phyloP scores from a whole-genome alignment of 2,888 invertebrate species.

The Thyatira batis region DNA sequence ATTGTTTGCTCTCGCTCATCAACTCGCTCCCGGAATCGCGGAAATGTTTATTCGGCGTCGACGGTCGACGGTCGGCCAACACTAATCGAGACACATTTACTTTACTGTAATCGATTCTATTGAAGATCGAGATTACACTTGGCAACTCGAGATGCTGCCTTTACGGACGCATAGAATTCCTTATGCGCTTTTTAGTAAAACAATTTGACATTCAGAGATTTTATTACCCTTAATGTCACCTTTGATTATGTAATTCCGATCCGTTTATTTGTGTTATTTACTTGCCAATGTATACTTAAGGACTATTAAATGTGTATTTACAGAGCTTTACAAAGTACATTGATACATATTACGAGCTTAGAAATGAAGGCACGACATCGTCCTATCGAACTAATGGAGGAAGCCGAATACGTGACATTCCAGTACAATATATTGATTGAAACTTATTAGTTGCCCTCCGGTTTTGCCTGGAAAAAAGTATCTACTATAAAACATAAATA shows the following conservation, averaged over 20 bases:
- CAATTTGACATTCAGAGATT: slow-evolving; percentile 2
- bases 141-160: slow-evolving; percentile 2
- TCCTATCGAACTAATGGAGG: background rate
- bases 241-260: background rate
- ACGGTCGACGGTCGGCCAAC: background rate
- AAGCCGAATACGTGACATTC: background rate
- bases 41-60: slow-evolving; percentile 3
- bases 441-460: too few relatives aligned
- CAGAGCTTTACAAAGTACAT: background rate
- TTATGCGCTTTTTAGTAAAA: slow-evolving; percentile 5
- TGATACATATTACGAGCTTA: background rate
- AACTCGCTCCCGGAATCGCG: slow-evolving; percentile 1
- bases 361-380: background rate
- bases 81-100: slow-evolving; percentile 3
- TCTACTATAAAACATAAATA: too few relatives aligned
- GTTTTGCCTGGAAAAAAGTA: too few relatives aligned
- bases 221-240: slow-evolving; percentile 3
- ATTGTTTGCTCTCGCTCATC: background rate
- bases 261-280: background rate
- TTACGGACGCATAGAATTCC: background rate
- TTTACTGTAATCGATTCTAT: slow-evolving; percentile 2
- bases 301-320: background rate
- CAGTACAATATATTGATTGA: background rate
- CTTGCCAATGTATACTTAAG: background rate
- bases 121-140: slow-evolving; percentile 2